Percentiles rank a stretch among this genome's conserved stretches.
Evolutionary conservation across 2,113 vertebrate species (phyloP).

Genomic region (Trachemys scripta): DNA sequence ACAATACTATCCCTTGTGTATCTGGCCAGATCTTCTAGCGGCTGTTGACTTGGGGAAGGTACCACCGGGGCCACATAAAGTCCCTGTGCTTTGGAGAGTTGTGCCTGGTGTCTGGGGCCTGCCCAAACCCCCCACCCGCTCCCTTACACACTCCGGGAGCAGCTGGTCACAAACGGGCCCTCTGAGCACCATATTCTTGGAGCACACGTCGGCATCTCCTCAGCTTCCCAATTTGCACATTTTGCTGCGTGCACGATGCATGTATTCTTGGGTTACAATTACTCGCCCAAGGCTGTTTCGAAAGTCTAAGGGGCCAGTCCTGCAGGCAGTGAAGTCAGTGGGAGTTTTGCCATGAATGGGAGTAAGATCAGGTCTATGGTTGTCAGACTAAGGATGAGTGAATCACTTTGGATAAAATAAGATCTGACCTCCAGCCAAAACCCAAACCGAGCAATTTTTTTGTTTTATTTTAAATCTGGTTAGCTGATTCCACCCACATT

Average conservation of each 20-base stretch:
- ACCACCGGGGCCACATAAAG: neutral
- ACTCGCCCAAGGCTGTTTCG: neutral
- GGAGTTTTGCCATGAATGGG: neutral
- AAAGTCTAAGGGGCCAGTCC: neutral
- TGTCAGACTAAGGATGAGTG: neutral
- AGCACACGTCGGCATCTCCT: neutral
- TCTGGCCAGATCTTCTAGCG: neutral
- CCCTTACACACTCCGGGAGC: neutral
- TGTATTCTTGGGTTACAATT: neutral
- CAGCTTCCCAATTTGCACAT: accelerated
- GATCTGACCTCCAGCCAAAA: neutral
- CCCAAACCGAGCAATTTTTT: neutral
- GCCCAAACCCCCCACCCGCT: neutral
- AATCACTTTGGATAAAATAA: neutral
- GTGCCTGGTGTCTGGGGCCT: neutral
- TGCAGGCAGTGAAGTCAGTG: neutral
- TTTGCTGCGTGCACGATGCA: neutral
- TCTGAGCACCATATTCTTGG: neutral
- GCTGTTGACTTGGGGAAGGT: neutral
- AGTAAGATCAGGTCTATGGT: neutral
- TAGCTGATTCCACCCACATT: neutral
- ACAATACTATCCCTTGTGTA: neutral
- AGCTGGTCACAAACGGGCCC: neutral
- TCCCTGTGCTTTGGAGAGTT: accelerated
- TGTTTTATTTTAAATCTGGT: neutral